Base-by-base conservation (phyloP, 2,113 vertebrate genomes). In the Aegotheles bennettii region DNA sequence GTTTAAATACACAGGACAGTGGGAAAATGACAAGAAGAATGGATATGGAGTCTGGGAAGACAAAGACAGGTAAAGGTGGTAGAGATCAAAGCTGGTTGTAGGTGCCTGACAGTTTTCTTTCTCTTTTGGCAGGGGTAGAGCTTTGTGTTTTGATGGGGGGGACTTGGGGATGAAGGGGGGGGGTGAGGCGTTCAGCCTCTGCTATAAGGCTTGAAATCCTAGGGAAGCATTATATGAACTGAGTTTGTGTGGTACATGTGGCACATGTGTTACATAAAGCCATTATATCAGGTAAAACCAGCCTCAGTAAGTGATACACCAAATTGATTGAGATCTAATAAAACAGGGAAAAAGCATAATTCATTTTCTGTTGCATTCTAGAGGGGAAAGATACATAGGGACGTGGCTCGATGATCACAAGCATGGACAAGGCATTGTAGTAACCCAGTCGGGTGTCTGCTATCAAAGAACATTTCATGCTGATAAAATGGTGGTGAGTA, bases 21-120 rank as follows among this genome's bases (percentile, higher is more conserved):
- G 98, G 98, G 96, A 97, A 28, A 95, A 83, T 3, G 98, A 97
- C 92, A 98, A 96, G 83, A 97, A 97, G 89, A 95, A 63, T 0
- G 98, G 98, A 26, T 98, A 98, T 1, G 98, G 98, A 12, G 19
- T 98, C 4, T 96, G 97, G 95, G 98, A 98, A 5, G 97, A 97
- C 57, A 43, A 57, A 9, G 93, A 97, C n/a, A 98, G 98, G 98
- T 98, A 93, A 96, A 21, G 35, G 16, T 8, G 68, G 12, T 35
- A 7, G 1, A 10, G 51, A 33, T 28, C 15, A 15, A 19, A 29
- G 16, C 26, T 47, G 26, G 26, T 14, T 79, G 74, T 19, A 28
- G 16, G 6, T 28, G 23, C 3, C 54, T 51, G 59, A 24, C 7
- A 35, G 17, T 26, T 42, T 47, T 36, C 40, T 15, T 23, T 20